phyloP scores from a whole-genome alignment of 2,113 vertebrate species.

The Amblyornis subalaris region DNA sequence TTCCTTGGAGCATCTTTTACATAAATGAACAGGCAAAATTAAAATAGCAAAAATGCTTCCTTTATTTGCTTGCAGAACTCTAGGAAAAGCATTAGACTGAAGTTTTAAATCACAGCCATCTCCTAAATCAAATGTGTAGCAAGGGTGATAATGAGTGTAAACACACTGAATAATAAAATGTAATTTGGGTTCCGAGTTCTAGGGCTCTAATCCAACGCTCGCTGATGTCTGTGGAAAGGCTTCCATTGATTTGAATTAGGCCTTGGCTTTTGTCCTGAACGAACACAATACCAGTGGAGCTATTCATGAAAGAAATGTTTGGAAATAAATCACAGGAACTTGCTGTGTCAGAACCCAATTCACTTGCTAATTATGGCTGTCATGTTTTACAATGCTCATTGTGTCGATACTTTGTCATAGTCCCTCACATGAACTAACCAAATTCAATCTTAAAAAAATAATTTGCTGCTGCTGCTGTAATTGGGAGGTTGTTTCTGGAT shows the following conservation, averaged over 20 bases:
- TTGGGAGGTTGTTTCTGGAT: background rate
- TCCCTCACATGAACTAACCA: background rate
- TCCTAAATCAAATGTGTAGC: slow-evolving; percentile 21
- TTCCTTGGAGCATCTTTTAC: background rate
- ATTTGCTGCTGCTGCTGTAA: background rate
- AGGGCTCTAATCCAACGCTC: slow-evolving; percentile 23
- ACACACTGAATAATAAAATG: slow-evolving; percentile 19
- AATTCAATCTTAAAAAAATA: background rate
- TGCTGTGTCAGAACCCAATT: background rate
- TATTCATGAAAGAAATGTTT: slow-evolving; percentile 12
- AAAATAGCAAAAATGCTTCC: background rate
- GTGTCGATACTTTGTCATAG: background rate
- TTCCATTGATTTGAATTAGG: slow-evolving; percentile 25
- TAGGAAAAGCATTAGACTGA: slow-evolving; percentile 19
- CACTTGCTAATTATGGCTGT: slow-evolving; percentile 19
- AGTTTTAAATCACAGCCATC: slow-evolving; percentile 40
- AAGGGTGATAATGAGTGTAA: slow-evolving; percentile 21
- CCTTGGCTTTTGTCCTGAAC: slow-evolving; percentile 40
- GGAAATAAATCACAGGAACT: slow-evolving; percentile 40
- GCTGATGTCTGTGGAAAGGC: slow-evolving; percentile 1
- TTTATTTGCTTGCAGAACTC: slow-evolving; percentile 31
- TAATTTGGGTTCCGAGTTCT: background rate
- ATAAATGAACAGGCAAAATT: background rate
- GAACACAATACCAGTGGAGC: slow-evolving; percentile 22
- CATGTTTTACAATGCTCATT: background rate